Conservation (phyloP, 2,888 invertebrate genomes). For the Microctonus brassicae region DNA sequence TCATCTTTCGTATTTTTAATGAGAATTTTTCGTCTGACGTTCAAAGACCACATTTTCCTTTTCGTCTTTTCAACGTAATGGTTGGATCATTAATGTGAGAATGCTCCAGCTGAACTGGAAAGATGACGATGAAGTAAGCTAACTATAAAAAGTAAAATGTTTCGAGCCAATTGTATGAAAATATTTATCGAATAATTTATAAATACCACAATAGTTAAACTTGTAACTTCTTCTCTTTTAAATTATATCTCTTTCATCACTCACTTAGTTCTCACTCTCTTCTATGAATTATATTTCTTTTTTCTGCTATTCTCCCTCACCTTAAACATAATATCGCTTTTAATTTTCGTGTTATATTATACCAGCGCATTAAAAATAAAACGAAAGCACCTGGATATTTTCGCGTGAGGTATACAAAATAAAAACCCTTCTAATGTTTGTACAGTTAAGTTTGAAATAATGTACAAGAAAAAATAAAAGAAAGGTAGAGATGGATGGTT, state of each 20-base stretch:
- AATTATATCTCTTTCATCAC: not conserved
- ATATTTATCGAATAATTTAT: too few species aligned
- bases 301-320: not conserved
- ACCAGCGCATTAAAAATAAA: conserved; percentile 40
- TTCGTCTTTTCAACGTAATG: not conserved
- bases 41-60: not conserved
- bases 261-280: conserved; percentile 13
- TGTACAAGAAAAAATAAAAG: conserved; percentile 4
- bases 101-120: conserved; percentile 17
- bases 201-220: conserved; percentile 1
- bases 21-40: not conserved
- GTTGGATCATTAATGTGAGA: conserved; percentile 29
- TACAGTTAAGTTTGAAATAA: not conserved
- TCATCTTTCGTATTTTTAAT: not conserved
- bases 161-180: not conserved
- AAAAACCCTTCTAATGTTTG: not conserved
- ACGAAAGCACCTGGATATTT: conserved; percentile 30
- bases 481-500: not conserved
- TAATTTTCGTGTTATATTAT: conserved; percentile 31
- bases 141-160: not conserved
- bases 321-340: too few species aligned
- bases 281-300: conserved; percentile 9
- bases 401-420: not conserved
- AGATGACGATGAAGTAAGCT: conserved; percentile 1
- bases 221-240: not conserved